Evolutionary conservation across 2,888 invertebrate genomes (phyloP).

Genomic region (Andrena dorsata): DNA sequence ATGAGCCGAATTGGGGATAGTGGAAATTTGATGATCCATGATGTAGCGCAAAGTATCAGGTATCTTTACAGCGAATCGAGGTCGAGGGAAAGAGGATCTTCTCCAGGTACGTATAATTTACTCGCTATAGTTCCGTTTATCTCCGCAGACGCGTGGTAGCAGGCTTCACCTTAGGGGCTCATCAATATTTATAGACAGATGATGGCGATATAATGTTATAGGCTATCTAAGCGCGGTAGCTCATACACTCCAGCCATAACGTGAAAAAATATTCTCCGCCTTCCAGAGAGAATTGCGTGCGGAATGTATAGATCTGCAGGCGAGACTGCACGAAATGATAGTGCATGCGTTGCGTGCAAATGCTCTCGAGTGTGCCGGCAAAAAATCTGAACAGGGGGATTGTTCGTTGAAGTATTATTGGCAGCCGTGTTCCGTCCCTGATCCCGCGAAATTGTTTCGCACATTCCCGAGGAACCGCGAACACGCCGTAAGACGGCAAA

Average conservation of each 20-base stretch:
- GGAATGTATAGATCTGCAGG: too few relatives aligned
- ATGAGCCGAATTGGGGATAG: neutral
- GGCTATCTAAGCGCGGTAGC: slow-evolving; percentile 6
- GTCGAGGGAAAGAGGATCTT: slow-evolving; percentile 22
- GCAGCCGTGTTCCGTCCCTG: neutral
- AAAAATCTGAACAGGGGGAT: too few relatives aligned
- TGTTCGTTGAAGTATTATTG: slow-evolving; percentile 9
- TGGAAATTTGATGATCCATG: neutral
- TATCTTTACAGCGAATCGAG: slow-evolving; percentile 6
- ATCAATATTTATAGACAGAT: slow-evolving; percentile 53
- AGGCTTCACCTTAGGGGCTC: slow-evolving; percentile 31
- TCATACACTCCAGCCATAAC: neutral
- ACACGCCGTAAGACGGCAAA: neutral
- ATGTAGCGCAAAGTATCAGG: neutral
- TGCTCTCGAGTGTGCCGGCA: too few relatives aligned
- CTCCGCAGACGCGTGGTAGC: neutral
- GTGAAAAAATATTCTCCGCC: slow-evolving; percentile 18
- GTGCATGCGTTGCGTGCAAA: slow-evolving; percentile 4
- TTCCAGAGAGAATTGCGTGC: slow-evolving; percentile 2
- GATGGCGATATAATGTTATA: slow-evolving; percentile 26
- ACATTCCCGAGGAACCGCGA: slow-evolving; percentile 5
- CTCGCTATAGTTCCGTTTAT: slow-evolving; percentile 31
- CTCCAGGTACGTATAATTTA: slow-evolving; percentile 33
- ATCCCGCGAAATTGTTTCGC: slow-evolving; percentile 34
- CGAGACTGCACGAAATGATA: slow-evolving; percentile 6